Evolutionary conservation across 2,888 invertebrate genomes (phyloP).

Genomic region (Zonitis immaculata): DNA sequence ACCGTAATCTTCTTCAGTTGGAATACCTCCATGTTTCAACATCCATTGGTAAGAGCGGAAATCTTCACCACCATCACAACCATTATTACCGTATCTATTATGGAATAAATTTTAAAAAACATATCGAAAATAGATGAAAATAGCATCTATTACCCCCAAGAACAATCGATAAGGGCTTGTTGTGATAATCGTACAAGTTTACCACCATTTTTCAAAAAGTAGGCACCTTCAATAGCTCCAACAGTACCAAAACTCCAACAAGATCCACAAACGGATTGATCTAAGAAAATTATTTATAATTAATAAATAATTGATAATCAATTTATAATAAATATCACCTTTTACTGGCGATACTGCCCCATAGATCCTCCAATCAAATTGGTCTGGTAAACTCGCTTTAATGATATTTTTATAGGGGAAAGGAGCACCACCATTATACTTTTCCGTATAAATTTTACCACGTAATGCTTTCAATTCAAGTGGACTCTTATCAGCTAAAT

Average conservation of each 20-base stretch:
- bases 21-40: conserved; percentile 80
- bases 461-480: conserved; percentile 71
- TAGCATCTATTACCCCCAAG: conserved; percentile 92
- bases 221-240: conserved; percentile 88
- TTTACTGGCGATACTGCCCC: conserved; percentile 94
- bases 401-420: conserved; percentile 65
- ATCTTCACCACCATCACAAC: conserved; percentile 97
- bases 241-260: conserved; percentile 97
- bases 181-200: conserved; percentile 80
- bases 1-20: conserved; percentile 88
- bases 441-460: conserved; percentile 60
- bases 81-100: conserved; percentile 80
- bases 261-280: conserved; percentile 96
- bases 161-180: conserved; percentile 92
- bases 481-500: conserved; percentile 77
- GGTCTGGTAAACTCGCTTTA: conserved; percentile 62
- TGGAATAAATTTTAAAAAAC: not conserved
- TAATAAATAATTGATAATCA: not conserved
- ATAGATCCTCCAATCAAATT: conserved; percentile 83
- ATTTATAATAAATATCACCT: conserved; percentile 54
- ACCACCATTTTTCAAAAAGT: conserved; percentile 77
- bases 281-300: conserved; percentile 52
- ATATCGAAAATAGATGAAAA: too few species aligned
- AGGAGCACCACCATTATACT: conserved; percentile 68
- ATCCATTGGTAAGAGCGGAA: conserved; percentile 92